A percentile compares a stretch with the other conserved stretches of the same genome.
Evolutionary conservation across 2,113 vertebrate species (phyloP).

Genomic region (Ceyx cyanopectus): DNA sequence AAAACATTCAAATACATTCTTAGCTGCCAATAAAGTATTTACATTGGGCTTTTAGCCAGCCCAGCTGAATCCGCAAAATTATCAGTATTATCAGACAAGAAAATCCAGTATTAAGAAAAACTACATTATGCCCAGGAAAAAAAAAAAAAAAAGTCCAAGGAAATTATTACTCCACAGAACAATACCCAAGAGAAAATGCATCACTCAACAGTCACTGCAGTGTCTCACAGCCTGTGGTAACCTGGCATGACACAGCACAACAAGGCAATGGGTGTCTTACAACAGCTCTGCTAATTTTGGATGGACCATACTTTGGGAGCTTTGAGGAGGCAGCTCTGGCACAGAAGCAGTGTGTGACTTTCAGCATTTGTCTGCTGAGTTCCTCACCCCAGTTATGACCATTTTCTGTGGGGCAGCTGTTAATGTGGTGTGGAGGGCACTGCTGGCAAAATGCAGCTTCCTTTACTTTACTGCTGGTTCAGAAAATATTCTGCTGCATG

Average conservation of each 20-base stretch:
- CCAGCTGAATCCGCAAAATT: background rate
- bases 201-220: background rate
- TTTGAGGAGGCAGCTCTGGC: background rate
- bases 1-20: background rate
- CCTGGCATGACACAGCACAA: background rate
- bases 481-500: background rate
- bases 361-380: background rate
- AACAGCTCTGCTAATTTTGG: background rate
- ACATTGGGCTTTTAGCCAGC: background rate
- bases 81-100: background rate
- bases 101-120: background rate
- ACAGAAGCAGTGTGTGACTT: background rate
- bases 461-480: background rate
- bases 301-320: background rate
- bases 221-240: background rate
- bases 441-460: background rate
- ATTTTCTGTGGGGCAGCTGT: fast-evolving
- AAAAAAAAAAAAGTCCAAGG: background rate
- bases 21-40: background rate
- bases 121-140: background rate
- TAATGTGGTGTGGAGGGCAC: too few species aligned
- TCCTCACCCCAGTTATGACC: background rate
- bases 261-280: background rate
- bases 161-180: background rate
- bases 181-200: background rate